These are phyloP conservation scores for Coryphaenoides rupestris DNA, from an alignment of 2,113 vertebrate genomes.

Conservation along the genomic window DNA sequence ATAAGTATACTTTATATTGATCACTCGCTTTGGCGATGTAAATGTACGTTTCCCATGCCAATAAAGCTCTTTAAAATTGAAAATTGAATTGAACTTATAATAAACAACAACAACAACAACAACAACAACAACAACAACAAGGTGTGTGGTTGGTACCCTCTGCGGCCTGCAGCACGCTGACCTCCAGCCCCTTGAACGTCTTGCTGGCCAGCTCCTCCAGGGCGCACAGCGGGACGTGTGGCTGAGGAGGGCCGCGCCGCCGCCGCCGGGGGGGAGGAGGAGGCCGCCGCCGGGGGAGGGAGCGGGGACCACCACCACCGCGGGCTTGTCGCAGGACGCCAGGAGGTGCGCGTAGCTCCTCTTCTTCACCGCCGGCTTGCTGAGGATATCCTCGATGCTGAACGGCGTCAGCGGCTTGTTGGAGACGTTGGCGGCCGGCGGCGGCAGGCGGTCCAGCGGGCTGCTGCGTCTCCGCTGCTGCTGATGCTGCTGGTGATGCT, in stretches of 20 bases:
- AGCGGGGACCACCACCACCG: no score
- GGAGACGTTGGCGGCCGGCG: conserved; percentile 87
- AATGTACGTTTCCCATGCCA: no score
- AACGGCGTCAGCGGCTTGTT: conserved; percentile 93
- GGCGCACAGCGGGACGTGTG: conserved; percentile 89
- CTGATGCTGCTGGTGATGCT: no score
- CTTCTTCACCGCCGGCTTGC: conserved; percentile 84
- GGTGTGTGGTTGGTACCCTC: conserved; percentile 76
- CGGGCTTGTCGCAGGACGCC: conserved; percentile 78
- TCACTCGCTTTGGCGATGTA: no score
- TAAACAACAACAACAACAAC: neutral
- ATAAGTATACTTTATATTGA: no score
- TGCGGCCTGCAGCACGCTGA: conserved; percentile 92
- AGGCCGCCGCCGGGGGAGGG: neutral
- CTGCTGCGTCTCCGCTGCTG: conserved; percentile 84
- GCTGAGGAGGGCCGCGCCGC: conserved; percentile 79
- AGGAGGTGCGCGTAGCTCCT: conserved; percentile 82
- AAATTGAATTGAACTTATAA: no score
- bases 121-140: neutral
- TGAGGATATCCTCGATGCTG: conserved; percentile 95
- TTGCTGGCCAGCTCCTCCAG: conserved; percentile 94
- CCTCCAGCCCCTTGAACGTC: conserved; percentile 93
- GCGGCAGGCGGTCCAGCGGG: conserved; percentile 86
- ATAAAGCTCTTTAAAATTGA: no score
- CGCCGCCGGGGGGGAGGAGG: no score